Percentiles rank a stretch among this genome's conserved stretches.
phyloP scores from a whole-genome alignment of 2,888 invertebrate species.

The Acrocera orbiculus region DNA sequence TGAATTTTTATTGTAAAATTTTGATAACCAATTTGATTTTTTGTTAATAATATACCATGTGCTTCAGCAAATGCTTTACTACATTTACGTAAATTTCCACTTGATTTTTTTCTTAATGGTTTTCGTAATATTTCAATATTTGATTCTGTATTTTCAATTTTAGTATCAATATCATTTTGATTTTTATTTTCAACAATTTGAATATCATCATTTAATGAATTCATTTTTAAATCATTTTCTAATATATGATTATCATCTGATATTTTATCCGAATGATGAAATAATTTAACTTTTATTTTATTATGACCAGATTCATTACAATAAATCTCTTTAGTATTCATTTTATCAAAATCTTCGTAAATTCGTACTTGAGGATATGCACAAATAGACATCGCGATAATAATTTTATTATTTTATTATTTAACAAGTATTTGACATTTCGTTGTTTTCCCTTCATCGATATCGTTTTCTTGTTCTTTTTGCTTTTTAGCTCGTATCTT shows the following conservation, averaged over 20 bases:
- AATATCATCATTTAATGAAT: slow-evolving; percentile 6
- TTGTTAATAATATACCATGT: slow-evolving; percentile 24
- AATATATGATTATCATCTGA: slow-evolving; percentile 28
- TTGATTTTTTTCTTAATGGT: slow-evolving; percentile 24
- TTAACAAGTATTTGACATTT: too few relatives aligned
- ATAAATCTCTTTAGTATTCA: slow-evolving; percentile 32
- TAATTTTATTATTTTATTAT: neutral
- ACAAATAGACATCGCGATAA: slow-evolving; percentile 25
- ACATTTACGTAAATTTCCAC: slow-evolving; percentile 24
- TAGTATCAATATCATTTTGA: neutral
- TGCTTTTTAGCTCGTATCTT: too few relatives aligned
- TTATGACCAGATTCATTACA: slow-evolving; percentile 30
- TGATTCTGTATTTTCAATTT: too few relatives aligned
- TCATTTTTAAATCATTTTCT: slow-evolving; percentile 8
- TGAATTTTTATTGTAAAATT: too few relatives aligned
- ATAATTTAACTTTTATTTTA: slow-evolving; percentile 27
- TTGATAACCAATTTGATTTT: too few relatives aligned
- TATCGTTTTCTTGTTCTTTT: too few relatives aligned
- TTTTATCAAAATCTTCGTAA: slow-evolving; percentile 32
- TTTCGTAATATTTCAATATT: slow-evolving; percentile 16
- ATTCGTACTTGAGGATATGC: slow-evolving; percentile 25
- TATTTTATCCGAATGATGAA: slow-evolving; percentile 28
- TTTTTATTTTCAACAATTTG: slow-evolving; percentile 6
- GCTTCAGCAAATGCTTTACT: slow-evolving; percentile 30
- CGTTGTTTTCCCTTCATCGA: too few relatives aligned